Evolutionary conservation across 2,113 vertebrate species (phyloP).

Genomic region (Petaurus breviceps): DNA sequence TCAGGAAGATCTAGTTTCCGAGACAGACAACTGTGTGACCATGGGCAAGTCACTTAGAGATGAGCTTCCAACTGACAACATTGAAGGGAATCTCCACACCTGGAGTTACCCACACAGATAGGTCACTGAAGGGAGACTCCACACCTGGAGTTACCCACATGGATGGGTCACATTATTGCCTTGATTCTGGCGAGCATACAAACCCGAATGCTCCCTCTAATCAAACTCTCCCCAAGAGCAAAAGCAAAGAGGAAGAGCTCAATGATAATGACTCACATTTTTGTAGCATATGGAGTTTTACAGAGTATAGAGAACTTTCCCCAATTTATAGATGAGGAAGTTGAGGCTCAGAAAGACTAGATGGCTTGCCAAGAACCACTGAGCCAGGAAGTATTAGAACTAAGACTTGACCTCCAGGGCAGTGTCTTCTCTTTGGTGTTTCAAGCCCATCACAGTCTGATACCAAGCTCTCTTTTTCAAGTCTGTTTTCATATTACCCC

Average conservation of each 20-base stretch:
- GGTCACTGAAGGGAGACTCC: too few relatives aligned
- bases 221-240: background rate
- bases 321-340: background rate
- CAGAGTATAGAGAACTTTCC: background rate
- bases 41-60: background rate
- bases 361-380: background rate
- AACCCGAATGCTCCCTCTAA: background rate
- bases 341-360: background rate
- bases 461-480: background rate
- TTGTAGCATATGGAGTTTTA: background rate
- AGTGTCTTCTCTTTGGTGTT: background rate
- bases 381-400: background rate
- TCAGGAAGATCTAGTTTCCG: slow-evolving; percentile 30
- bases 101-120: too few relatives aligned
- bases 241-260: background rate
- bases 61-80: background rate
- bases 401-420: background rate
- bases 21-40: background rate
- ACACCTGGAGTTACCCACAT: background rate
- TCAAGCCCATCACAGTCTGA: background rate
- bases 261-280: background rate
- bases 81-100: too few relatives aligned
- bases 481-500: background rate
- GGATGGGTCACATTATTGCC: background rate
- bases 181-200: background rate